Percentiles rank a stretch among this genome's conserved stretches.
Evolutionary conservation across 2,113 vertebrate species (phyloP).

Genomic region (Elaphurus davidianus): DNA sequence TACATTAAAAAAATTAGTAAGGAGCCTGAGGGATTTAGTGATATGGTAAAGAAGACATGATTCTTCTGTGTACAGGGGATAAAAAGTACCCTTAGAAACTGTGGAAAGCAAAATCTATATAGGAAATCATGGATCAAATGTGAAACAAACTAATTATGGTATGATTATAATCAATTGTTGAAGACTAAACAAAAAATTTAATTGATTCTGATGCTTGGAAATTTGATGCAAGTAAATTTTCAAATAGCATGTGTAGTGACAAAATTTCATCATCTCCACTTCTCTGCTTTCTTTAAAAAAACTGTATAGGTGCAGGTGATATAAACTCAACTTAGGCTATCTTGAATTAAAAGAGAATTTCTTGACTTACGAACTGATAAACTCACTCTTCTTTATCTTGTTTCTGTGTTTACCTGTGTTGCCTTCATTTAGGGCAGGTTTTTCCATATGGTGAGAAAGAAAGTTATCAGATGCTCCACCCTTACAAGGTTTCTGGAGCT

Average conservation of each 20-base stretch:
- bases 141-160: background rate
- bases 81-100: background rate
- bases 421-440: background rate
- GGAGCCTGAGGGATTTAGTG: background rate
- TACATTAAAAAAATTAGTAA: constrained; percentile 2
- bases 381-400: background rate
- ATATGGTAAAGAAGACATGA: background rate
- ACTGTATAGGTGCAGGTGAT: background rate
- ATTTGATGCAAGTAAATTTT: constrained; percentile 18
- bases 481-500: background rate
- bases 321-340: background rate
- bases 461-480: background rate
- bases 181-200: background rate
- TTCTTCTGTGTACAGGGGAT: background rate
- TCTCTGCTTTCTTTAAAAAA: background rate
- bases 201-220: constrained; percentile 19
- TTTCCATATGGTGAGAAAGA: background rate
- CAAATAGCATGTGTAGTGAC: background rate
- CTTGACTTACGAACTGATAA: background rate
- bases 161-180: background rate
- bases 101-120: background rate
- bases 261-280: background rate
- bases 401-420: background rate
- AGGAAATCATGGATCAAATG: background rate
- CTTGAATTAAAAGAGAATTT: background rate